Evolutionary conservation across 2,797 vertebrate species (phyloP).

Genomic region (Alcedo quadribrachys): DNA sequence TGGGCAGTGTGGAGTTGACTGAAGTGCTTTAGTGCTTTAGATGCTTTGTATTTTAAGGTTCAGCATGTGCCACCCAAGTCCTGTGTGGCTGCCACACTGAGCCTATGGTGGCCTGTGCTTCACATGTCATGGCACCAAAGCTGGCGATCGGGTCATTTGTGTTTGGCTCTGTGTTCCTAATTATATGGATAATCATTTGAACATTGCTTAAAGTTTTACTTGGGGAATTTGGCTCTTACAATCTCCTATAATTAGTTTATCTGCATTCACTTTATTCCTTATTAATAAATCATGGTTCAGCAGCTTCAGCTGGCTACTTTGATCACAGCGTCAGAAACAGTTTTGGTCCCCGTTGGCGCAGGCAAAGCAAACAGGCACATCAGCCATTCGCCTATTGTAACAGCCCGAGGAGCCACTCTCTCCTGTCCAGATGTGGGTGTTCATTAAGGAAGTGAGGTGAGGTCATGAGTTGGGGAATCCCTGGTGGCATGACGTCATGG

Average conservation of each 20-base stretch:
- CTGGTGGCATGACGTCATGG: neutral
- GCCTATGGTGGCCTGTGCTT: neutral
- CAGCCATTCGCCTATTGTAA: neutral
- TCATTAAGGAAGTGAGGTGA: neutral
- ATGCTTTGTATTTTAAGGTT: neutral
- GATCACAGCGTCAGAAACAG: conserved; percentile 31
- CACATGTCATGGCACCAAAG: neutral
- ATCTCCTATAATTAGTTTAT: conserved; percentile 69
- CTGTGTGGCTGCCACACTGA: neutral
- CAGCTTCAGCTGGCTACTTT: conserved; percentile 48
- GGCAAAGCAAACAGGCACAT: neutral
- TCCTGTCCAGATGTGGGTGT: neutral
- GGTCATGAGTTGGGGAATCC: conserved; percentile 8
- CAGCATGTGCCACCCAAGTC: neutral
- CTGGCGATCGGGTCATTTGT: neutral
- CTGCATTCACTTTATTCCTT: conserved; percentile 75
- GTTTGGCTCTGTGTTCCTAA: conserved; percentile 58
- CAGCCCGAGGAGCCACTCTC: neutral
- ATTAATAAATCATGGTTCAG: conserved; percentile 75
- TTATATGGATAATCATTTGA: conserved; percentile 72
- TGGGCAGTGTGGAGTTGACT: neutral
- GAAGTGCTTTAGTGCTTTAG: neutral
- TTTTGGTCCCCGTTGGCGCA: conserved; percentile 29
- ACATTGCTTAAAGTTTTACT: conserved; percentile 75
- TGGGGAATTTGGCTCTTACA: conserved; percentile 74